Percentiles rank a stretch among this genome's conserved stretches.
These are phyloP conservation scores for Melipona quadrifasciata DNA, from an alignment of 1,140 invertebrate species.

Conservation along the genomic window DNA sequence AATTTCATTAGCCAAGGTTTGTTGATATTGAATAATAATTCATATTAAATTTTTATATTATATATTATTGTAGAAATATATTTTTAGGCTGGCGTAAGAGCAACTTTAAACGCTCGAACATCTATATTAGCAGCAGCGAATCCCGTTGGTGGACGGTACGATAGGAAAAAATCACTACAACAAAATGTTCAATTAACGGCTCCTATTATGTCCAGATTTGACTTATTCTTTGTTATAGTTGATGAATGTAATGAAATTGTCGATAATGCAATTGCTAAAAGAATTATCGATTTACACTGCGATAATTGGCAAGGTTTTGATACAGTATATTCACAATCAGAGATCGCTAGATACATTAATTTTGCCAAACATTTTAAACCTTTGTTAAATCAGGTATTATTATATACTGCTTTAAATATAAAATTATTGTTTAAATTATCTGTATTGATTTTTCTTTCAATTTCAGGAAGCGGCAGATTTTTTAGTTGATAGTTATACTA, in stretches of 20 bases:
- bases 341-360: slow-evolving; percentile 96
- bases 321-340: slow-evolving; percentile 91
- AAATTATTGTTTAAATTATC: neutral
- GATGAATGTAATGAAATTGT: slow-evolving; percentile 97
- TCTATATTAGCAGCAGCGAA: slow-evolving; percentile 99
- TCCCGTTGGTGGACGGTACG: slow-evolving; percentile 98
- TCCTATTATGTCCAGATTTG: slow-evolving; percentile 99
- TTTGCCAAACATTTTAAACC: slow-evolving; percentile 99
- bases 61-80: neutral
- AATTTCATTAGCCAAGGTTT: slow-evolving; percentile 97
- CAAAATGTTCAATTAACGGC: slow-evolving; percentile 97
- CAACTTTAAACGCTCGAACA: slow-evolving; percentile 98
- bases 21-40: slow-evolving; percentile 5
- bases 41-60: slow-evolving; percentile 14
- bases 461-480: slow-evolving; percentile 89
- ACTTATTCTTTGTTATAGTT: slow-evolving; percentile 98
- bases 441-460: slow-evolving; percentile 4
- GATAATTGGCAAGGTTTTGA: slow-evolving; percentile 89
- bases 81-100: slow-evolving; percentile 94
- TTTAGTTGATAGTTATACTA: slow-evolving; percentile 95
- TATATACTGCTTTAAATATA: neutral
- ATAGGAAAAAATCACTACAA: slow-evolving; percentile 95
- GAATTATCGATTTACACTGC: slow-evolving; percentile 97
- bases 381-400: slow-evolving; percentile 86
- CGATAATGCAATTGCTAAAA: slow-evolving; percentile 97